Conservation (phyloP, 1,140 invertebrate species). For the Cyclina sinensis region DNA sequence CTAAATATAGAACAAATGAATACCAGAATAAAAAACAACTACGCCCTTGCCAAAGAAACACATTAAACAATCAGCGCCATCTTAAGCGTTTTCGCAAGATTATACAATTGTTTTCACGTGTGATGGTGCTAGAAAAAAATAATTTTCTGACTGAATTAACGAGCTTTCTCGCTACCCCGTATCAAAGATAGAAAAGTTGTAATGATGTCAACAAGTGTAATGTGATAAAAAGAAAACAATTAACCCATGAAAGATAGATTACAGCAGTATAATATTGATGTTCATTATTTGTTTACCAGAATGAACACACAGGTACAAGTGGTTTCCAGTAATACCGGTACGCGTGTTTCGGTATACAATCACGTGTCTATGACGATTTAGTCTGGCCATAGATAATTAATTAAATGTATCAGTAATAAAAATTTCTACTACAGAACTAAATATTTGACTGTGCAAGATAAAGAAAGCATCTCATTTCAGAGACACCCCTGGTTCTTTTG, state of each 20-base stretch:
- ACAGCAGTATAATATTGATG: background rate
- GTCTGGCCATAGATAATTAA: no score
- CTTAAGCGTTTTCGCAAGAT: background rate
- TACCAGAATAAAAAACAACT: no score
- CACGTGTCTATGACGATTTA: no score
- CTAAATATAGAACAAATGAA: no score
- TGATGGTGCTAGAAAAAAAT: background rate
- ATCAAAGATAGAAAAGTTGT: background rate
- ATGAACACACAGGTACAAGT: background rate
- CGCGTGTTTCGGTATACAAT: no score
- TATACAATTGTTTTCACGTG: background rate
- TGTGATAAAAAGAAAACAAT: conserved; percentile 4
- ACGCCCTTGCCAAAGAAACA: background rate
- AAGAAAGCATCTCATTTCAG: no score
- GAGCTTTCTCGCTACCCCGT: background rate
- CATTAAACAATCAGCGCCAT: background rate
- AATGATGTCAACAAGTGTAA: background rate
- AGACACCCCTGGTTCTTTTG: no score
- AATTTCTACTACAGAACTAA: no score
- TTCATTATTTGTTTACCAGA: background rate
- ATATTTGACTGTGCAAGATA: no score
- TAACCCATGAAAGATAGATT: background rate
- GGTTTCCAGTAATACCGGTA: background rate
- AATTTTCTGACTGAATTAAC: background rate
- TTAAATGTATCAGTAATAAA: no score